These are phyloP conservation scores for Peromyscus leucopus DNA, from an alignment of 2,113 vertebrate species.

Conservation along the genomic window DNA sequence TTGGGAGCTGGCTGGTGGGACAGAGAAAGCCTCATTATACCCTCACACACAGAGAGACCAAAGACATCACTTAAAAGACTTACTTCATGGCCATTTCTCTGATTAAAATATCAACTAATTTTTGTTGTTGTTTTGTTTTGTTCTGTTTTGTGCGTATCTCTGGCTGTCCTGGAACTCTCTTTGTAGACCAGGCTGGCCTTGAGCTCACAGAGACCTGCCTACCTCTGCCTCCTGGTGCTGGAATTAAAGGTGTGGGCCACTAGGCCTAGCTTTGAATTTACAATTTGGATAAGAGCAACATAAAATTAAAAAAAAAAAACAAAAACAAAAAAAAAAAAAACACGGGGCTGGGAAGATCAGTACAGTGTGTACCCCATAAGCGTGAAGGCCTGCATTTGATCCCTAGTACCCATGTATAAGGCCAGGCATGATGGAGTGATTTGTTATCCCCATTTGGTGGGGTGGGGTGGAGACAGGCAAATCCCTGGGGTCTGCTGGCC, in stretches of 20 bases:
- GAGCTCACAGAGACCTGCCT: not conserved
- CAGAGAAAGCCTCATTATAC: not conserved
- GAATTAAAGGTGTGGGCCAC: not conserved
- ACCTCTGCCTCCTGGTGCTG: not conserved
- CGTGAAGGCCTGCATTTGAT: not conserved
- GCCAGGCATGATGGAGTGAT: not conserved
- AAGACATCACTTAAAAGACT: conserved; percentile 8
- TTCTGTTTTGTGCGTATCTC: not conserved
- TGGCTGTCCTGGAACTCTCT: not conserved
- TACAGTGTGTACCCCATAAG: not conserved
- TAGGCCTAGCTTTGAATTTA: not conserved
- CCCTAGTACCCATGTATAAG: not conserved
- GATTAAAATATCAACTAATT: not conserved
- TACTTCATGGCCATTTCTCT: not conserved
- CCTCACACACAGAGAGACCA: not conserved
- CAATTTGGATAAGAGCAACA: conserved; percentile 35
- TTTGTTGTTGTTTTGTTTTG: not conserved
- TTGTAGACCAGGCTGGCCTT: not conserved
- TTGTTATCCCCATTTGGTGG: not conserved
- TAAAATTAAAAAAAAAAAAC: not conserved
- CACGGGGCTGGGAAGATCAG: not conserved
- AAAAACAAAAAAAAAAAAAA: not conserved
- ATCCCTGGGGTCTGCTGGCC: not conserved
- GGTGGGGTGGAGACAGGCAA: not conserved
- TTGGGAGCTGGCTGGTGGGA: not conserved